phyloP scores from a whole-genome alignment of 2,888 invertebrate genomes.

The Protophormia terraenovae region DNA sequence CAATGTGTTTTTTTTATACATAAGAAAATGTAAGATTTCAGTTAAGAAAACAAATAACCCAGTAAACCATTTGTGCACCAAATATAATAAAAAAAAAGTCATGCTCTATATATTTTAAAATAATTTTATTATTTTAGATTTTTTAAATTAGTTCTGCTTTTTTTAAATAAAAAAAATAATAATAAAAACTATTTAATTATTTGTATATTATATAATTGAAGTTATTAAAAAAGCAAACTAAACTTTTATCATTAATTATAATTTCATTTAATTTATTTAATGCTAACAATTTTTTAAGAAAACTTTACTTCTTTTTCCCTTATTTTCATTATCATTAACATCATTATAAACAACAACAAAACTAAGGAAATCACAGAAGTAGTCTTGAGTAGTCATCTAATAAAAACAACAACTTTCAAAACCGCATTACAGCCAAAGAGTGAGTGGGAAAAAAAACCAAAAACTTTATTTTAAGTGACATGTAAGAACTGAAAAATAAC shows the following conservation, averaged over 20 bases:
- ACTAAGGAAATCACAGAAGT: constrained; percentile 52
- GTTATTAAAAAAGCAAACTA: neutral
- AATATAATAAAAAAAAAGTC: neutral
- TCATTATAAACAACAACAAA: constrained; percentile 1
- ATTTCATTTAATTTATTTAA: constrained; percentile 58
- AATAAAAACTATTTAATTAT: constrained; percentile 4
- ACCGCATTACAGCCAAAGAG: constrained; percentile 16
- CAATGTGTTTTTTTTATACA: neutral
- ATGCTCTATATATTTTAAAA: neutral
- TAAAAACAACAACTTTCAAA: constrained; percentile 28
- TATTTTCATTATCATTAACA: constrained; percentile 1
- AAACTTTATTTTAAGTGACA: constrained; percentile 66
- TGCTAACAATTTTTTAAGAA: constrained; percentile 23
- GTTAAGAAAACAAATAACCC: neutral
- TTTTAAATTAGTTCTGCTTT: too few relatives aligned
- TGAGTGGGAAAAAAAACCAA: constrained; percentile 19
- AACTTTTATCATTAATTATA: constrained; percentile 63
- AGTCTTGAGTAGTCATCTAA: constrained; percentile 55
- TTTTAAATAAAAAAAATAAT: too few relatives aligned
- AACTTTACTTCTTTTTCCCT: constrained; percentile 6
- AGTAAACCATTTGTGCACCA: constrained; percentile 33
- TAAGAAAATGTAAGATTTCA: neutral
- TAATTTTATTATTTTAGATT: too few relatives aligned
- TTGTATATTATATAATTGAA: neutral
- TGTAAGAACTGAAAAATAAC: constrained; percentile 48